These are phyloP conservation scores for Bovichtus variegatus DNA, from an alignment of 2,797 vertebrate genomes.

Conservation along the genomic window DNA sequence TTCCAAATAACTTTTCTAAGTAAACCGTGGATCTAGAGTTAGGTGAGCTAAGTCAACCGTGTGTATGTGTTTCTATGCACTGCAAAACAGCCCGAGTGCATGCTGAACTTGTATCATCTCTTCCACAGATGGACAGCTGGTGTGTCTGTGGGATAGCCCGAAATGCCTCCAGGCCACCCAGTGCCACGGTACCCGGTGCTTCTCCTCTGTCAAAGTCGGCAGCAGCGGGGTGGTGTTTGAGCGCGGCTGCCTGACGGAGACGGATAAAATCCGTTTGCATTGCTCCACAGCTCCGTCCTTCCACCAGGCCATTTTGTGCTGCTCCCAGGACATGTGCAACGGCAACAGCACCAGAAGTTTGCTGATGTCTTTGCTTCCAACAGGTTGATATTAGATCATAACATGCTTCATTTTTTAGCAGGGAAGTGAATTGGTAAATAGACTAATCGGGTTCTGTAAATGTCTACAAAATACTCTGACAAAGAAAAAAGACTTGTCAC, in stretches of 20 bases:
- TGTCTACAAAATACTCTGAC: neutral
- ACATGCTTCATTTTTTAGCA: neutral
- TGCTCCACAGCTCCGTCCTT: slow-evolving; percentile 79
- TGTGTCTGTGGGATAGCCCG: slow-evolving; percentile 82
- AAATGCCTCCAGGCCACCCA: slow-evolving; percentile 75
- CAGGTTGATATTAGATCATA: slow-evolving; percentile 56
- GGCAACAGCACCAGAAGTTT: slow-evolving; percentile 76
- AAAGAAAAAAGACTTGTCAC: neutral
- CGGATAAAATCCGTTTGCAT: slow-evolving; percentile 77
- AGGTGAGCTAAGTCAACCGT: neutral
- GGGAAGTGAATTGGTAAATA: neutral
- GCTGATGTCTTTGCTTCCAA: slow-evolving; percentile 76
- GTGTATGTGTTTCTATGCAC: neutral
- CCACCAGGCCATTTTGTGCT: slow-evolving; percentile 83
- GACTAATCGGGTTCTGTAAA: neutral
- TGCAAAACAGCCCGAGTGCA: neutral
- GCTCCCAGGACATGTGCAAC: slow-evolving; percentile 85
- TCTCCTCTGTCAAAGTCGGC: slow-evolving; percentile 82
- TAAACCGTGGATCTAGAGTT: neutral
- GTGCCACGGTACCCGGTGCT: slow-evolving; percentile 86
- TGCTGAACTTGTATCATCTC: slow-evolving; percentile 9
- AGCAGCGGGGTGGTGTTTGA: slow-evolving; percentile 67
- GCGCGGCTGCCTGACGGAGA: slow-evolving; percentile 81
- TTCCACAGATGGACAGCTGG: slow-evolving; percentile 79
- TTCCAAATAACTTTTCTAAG: neutral